phyloP scores from a whole-genome alignment of 1,140 invertebrate species.

The Bombus ignitus region DNA sequence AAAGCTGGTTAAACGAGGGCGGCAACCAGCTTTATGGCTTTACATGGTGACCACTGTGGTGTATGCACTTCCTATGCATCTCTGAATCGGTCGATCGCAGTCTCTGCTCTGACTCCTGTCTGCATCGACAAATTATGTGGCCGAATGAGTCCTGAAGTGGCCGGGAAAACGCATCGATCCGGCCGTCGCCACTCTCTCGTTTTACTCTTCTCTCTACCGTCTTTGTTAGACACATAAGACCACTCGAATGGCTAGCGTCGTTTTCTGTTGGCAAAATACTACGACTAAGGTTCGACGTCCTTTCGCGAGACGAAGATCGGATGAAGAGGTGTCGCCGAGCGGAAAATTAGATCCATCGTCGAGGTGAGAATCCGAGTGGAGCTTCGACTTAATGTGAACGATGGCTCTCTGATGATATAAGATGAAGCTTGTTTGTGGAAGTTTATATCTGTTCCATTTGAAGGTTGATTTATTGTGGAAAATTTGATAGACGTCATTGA shows the following conservation, averaged over 20 bases:
- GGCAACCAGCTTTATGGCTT: slow-evolving; percentile 59
- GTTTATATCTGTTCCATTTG: background rate
- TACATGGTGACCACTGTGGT: slow-evolving; percentile 43
- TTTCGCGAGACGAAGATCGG: background rate
- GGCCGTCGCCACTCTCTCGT: background rate
- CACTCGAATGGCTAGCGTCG: background rate
- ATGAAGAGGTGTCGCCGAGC: background rate
- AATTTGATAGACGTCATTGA: too few relatives aligned
- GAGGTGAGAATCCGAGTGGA: background rate
- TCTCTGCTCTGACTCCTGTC: slow-evolving; percentile 43
- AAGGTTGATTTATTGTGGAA: background rate
- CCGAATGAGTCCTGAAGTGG: slow-evolving; percentile 27
- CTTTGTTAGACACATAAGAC: background rate
- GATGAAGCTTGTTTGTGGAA: background rate
- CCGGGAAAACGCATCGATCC: slow-evolving; percentile 35
- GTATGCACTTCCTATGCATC: slow-evolving; percentile 51
- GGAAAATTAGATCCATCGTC: slow-evolving; percentile 8
- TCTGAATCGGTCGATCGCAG: slow-evolving; percentile 44
- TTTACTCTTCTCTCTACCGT: background rate
- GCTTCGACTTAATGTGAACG: background rate
- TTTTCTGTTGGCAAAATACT: slow-evolving; percentile 3
- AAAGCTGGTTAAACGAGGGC: slow-evolving; percentile 66
- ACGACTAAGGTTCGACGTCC: background rate
- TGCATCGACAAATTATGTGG: slow-evolving; percentile 47
- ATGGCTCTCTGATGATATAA: background rate